Base-by-base conservation (phyloP, 2,113 vertebrate genomes). In the Lepisosteus oculatus region DNA sequence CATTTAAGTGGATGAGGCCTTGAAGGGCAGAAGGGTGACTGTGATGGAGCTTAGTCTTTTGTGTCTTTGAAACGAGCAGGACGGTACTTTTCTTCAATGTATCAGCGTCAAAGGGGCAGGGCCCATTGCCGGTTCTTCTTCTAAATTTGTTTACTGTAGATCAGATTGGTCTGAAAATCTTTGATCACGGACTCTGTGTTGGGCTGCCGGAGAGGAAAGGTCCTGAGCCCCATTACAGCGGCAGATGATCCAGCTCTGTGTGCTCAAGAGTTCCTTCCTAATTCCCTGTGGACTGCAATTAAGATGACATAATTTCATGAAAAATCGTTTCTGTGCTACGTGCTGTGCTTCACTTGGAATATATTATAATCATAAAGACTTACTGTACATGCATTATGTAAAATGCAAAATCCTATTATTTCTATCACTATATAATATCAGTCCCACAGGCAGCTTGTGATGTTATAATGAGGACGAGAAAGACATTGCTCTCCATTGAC, bases 381-480 rank as follows among this genome's bases (percentile, higher is more conserved):
- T 75, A 67, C 69, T 65, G 70, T 70, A 68, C 68, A 64, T 67
- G 56, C 66, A 71, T 79, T 79, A 81, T 81, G 85, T 83, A 82
- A 81, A 86, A 81, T 72, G 80, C 76, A 67, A 80, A 89, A 93
- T 95, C 92, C 93, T 93, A 93, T 96, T 95, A 94, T 94, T 94
- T 88, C 91, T 91, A 86, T 79, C 77, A 90, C 93, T 93, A 92
- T 92, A 93, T 93, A 94, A 93, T 90, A 88, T 85, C 80, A 85
- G 87, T 95, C 95, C 95, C 93, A 87, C 79, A 92, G 93, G 95
- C 92, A 91, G 86, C 88, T 94, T 93, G 92, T 94, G 93, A 96
- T 94, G 92, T 94, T 97, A 95, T 97, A 98, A 97, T 96, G 94
- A 98, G 96, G 91, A 75, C 90, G 93, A 80, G 90, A 92, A 93